These are phyloP conservation scores for Platyrinchus mystaceus DNA, from an alignment of 2,797 vertebrate genomes.

Conservation along the genomic window DNA sequence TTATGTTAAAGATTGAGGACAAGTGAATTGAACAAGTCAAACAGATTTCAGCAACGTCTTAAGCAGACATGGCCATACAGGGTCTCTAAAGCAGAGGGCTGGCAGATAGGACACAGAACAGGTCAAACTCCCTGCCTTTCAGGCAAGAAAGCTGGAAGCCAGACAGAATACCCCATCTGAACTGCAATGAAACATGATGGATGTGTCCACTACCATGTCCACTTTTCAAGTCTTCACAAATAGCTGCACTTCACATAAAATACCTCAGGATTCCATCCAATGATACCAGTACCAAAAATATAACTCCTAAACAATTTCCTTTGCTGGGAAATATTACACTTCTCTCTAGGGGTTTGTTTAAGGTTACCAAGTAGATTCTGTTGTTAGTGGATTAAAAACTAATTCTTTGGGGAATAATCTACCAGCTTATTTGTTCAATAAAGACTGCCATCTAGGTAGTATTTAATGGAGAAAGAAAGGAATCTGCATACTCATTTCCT, in stretches of 20 bases:
- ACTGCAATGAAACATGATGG: background rate
- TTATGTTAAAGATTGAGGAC: background rate
- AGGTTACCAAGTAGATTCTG: background rate
- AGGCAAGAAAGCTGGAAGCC: background rate
- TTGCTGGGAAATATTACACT: background rate
- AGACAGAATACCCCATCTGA: background rate
- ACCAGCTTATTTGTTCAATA: background rate
- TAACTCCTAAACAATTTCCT: background rate
- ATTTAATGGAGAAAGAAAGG: background rate
- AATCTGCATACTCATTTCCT: background rate
- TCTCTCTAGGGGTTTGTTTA: background rate
- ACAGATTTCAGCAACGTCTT: background rate
- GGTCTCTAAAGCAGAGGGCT: background rate
- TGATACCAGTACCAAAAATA: fast-evolving
- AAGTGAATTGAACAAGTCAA: background rate
- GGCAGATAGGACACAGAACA: background rate
- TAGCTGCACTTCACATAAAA: background rate
- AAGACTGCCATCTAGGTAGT: background rate
- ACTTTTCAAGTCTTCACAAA: background rate
- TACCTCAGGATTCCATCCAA: background rate
- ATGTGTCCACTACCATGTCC: background rate
- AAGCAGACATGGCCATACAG: background rate
- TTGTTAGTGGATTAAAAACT: background rate
- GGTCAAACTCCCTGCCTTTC: background rate
- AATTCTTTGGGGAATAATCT: background rate